A percentile compares a stretch with the other conserved stretches of the same genome.
Conservation (phyloP, 2,888 invertebrate genomes). For the Drepanosiphum platanoidis region DNA sequence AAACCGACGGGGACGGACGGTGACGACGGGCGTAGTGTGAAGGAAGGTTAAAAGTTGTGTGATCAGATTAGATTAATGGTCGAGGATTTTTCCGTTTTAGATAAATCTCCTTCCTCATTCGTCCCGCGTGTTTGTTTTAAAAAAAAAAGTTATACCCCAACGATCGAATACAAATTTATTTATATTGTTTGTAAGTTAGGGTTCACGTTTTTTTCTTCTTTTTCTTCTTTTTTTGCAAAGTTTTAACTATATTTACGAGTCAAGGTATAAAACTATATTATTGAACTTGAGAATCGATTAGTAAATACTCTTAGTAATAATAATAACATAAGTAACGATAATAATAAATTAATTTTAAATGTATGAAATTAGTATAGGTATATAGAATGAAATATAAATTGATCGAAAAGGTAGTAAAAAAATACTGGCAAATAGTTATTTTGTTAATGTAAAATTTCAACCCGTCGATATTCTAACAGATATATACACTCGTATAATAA, state of each 20-base stretch:
- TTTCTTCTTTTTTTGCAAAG: no score
- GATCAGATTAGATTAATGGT: conserved; percentile 20
- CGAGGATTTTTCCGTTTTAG: not conserved
- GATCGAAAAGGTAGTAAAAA: not conserved
- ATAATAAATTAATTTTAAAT: not conserved
- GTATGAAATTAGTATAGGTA: not conserved
- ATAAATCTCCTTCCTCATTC: not conserved
- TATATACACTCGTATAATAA: not conserved
- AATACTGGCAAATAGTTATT: no score
- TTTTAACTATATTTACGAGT: no score
- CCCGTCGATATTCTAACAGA: not conserved
- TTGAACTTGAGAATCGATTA: no score
- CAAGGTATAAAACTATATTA: no score
- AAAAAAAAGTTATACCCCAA: not conserved
- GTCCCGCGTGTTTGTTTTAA: not conserved
- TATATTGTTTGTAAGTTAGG: no score
- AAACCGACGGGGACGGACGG: not conserved
- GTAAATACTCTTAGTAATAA: no score
- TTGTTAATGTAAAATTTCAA: not conserved
- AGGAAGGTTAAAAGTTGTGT: not conserved
- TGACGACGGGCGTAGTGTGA: not conserved
- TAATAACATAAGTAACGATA: no score
- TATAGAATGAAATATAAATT: no score
- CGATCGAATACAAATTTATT: not conserved
- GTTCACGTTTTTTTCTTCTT: no score